Conservation (phyloP, 2,797 vertebrate species). For the Sebastes hubbsi region DNA sequence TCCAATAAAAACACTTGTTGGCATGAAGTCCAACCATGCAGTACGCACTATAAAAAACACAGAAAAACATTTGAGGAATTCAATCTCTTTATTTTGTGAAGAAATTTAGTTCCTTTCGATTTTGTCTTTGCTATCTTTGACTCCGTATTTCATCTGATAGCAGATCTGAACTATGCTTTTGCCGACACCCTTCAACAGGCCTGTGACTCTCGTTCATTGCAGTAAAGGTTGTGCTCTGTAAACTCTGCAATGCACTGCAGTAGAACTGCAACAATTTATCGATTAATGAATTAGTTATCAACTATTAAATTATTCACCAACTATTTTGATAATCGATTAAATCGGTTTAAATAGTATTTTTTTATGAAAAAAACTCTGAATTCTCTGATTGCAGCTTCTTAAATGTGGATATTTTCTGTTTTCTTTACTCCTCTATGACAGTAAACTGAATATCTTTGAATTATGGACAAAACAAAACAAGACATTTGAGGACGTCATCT, state of each 20-base stretch:
- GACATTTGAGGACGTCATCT: too few relatives aligned
- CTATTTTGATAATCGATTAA: too few relatives aligned
- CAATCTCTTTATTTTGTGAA: background rate
- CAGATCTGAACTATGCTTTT: background rate
- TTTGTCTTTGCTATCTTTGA: background rate
- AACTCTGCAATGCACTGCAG: background rate
- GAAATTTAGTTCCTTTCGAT: background rate
- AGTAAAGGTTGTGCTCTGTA: background rate
- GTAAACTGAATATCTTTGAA: too few relatives aligned
- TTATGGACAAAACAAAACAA: too few relatives aligned
- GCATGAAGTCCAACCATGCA: background rate
- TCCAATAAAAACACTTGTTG: slow-evolving; percentile 26
- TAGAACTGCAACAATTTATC: background rate
- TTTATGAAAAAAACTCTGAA: too few relatives aligned
- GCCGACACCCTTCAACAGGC: background rate
- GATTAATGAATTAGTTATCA: too few relatives aligned
- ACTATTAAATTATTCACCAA: too few relatives aligned
- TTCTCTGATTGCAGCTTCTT: too few relatives aligned
- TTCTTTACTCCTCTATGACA: too few relatives aligned
- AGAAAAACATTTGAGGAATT: background rate
- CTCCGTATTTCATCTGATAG: background rate
- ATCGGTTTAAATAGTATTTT: too few relatives aligned
- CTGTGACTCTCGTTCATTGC: background rate
- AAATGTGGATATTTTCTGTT: too few relatives aligned
- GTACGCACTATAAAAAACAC: background rate